Evolutionary conservation across 2,113 vertebrate species (phyloP).

Genomic region (Xenopus tropicalis): DNA sequence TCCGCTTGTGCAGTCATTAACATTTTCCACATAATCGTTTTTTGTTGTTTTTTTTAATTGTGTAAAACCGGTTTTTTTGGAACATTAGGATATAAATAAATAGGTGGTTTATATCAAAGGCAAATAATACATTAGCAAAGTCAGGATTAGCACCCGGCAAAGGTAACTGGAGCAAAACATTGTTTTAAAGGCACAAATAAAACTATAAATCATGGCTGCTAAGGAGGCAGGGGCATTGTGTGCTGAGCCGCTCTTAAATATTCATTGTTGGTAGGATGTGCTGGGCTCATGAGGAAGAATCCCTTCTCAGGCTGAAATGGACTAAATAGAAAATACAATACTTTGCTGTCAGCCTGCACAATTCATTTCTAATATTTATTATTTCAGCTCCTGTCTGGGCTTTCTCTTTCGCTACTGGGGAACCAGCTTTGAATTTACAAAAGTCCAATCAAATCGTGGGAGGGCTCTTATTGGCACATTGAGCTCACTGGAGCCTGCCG

Average conservation of each 20-base stretch:
- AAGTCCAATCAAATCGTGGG: no score
- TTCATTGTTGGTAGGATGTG: conserved; percentile 27
- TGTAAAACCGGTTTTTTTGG: neutral
- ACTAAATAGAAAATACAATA: conserved; percentile 3
- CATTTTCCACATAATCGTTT: conserved; percentile 7
- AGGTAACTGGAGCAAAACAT: conserved; percentile 6
- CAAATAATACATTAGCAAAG: neutral
- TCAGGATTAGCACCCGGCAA: conserved; percentile 6
- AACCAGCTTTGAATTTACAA: no score
- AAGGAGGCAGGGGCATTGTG: conserved; percentile 17
- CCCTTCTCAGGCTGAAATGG: neutral
- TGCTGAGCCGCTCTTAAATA: conserved; percentile 17
- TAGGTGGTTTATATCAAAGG: no score
- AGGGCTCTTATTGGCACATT: no score
- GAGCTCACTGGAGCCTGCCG: no score
- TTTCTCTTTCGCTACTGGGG: neutral
- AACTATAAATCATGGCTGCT: neutral
- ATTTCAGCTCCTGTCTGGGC: neutral
- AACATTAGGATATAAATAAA: neutral
- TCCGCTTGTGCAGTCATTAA: neutral
- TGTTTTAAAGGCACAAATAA: neutral
- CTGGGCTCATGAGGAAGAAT: neutral
- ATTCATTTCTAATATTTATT: conserved; percentile 3
- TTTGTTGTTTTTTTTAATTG: no score
- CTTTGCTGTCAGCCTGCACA: neutral